Evolutionary conservation across 2,888 invertebrate genomes (phyloP).

Genomic region (Gnatocerus cornutus): DNA sequence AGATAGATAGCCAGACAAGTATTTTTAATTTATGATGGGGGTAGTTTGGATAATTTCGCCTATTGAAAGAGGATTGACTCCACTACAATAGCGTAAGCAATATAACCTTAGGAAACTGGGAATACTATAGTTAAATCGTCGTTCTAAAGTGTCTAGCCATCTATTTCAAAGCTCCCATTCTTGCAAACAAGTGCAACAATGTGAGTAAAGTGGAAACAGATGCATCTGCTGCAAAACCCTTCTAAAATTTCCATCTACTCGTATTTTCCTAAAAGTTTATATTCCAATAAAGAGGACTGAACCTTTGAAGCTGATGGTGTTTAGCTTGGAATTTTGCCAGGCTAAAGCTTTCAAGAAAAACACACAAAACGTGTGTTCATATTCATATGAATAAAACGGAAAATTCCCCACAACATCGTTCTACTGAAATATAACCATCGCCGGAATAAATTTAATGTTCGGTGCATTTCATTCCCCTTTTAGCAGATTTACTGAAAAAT

Average conservation of each 20-base stretch:
- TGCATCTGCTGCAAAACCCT: neutral
- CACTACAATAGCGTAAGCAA: no score
- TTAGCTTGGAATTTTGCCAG: conserved; percentile 31
- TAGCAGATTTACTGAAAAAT: conserved; percentile 32
- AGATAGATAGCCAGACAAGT: no score
- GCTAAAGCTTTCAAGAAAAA: conserved; percentile 38
- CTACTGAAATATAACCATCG: conserved; percentile 23
- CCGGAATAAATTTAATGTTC: conserved; percentile 29
- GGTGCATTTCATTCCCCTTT: conserved; percentile 29
- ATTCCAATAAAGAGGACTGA: conserved; percentile 34
- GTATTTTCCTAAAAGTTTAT: conserved; percentile 27
- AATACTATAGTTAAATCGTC: neutral
- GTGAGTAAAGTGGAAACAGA: conserved; percentile 3
- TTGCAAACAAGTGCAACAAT: neutral
- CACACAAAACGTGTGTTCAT: conserved; percentile 39
- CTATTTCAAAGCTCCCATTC: neutral
- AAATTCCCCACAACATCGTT: conserved; percentile 36
- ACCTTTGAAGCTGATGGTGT: conserved; percentile 32
- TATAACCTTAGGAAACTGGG: no score
- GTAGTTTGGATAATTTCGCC: no score
- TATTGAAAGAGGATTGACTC: no score
- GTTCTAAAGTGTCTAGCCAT: neutral
- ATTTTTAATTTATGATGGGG: no score
- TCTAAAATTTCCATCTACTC: conserved; percentile 12
- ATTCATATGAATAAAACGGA: conserved; percentile 36